Conservation (phyloP, 30 jellyfish, hydroid and myxozoan species). For the Calvadosia cruxmelitensis region DNA sequence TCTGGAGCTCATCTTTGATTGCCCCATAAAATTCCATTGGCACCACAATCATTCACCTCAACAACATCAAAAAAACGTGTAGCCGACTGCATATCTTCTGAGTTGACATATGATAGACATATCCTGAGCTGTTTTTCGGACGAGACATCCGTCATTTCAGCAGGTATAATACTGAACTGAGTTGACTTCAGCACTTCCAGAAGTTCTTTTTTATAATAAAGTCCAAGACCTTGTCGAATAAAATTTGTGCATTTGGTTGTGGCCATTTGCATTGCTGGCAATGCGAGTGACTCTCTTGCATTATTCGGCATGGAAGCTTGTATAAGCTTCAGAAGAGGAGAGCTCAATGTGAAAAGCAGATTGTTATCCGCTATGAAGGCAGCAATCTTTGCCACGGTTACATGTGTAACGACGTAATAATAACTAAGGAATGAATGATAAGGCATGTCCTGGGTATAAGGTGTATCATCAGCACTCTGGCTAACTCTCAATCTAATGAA, state of each 20-base stretch:
- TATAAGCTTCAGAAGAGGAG: conserved; percentile 16
- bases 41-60: conserved; percentile 1
- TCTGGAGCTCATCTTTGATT: conserved; percentile 4
- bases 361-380: conserved; percentile 31
- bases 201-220: conserved; percentile 12
- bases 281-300: conserved; percentile 9
- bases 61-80: conserved; percentile 17
- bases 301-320: conserved; percentile 24
- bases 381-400: conserved; percentile 19
- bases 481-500: too few species aligned
- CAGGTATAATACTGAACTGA: conserved; percentile 35
- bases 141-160: conserved; percentile 22
- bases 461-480: too few species aligned
- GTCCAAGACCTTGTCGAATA: conserved; percentile 18
- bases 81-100: conserved; percentile 6
- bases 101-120: conserved; percentile 17
- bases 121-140: conserved; percentile 33
- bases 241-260: conserved; percentile 25
- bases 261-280: conserved; percentile 21
- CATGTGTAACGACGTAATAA: too few species aligned
- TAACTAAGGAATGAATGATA: too few species aligned
- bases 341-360: conserved; percentile 10
- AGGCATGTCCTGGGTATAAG: too few species aligned
- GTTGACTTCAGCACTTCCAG: conserved; percentile 9
- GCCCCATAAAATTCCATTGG: conserved; percentile 11